Evolutionary conservation across 2,113 vertebrate species (phyloP), one percentile per base, ranked within the genome.

Genomic region (Ahaetulla prasina): DNA sequence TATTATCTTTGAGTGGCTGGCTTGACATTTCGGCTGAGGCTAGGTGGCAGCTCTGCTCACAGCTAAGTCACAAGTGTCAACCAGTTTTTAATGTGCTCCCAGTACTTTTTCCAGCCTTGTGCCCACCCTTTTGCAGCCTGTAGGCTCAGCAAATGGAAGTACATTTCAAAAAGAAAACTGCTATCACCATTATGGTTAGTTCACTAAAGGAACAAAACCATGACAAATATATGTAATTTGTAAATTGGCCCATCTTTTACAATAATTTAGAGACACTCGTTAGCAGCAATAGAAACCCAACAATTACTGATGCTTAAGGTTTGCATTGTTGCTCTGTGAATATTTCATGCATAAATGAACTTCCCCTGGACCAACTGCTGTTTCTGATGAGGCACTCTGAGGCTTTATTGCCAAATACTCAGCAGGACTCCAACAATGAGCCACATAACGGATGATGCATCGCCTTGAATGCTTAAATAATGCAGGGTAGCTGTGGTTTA

Each of bases 321-420:
- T 98, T 97, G 97, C 97, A 98, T 98, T 98, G 97, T 98, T 98
- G 97, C 97, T 97, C 97, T 96, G 97, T 98, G 97, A 98, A 98
- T 98, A 98, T 98, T 98, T 98, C 98, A 98, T 98, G 98, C 98
- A 98, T 97, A 98, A 98, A 98, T 98, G 97, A 98, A 98, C 97
- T 98, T 98, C 96, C 96, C 97, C 97, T 96, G 97, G 98, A 98
- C 98, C 97, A 97, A 98, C 98, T 97, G 97, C 98, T 98, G 98
- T 97, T 98, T 98, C 98, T 98, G 98, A 98, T 98, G 98, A 98
- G 98, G 97, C 98, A 95, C 98, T 98, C 96, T 97, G 95, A 97
- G 97, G 98, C 96, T 98, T 98, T 98, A 98, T 98, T 98, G 98
- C 98, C 98, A 97, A 94, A 98, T 96, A 95, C 98, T 97, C 98